Percentiles rank a stretch among this genome's conserved stretches.
phyloP scores from a whole-genome alignment of 2,888 invertebrate genomes.

The Sesia apiformis region DNA sequence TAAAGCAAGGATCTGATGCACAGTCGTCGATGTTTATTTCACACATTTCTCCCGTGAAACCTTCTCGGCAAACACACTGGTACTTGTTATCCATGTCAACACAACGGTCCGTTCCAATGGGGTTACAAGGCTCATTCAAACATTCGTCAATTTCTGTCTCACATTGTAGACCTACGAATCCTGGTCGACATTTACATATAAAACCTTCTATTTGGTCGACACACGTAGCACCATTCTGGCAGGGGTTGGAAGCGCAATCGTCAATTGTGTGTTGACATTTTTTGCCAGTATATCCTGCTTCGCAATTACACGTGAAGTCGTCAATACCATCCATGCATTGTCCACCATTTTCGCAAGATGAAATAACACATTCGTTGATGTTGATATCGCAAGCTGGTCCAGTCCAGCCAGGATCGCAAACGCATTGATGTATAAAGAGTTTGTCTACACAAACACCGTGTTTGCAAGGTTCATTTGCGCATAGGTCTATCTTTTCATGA shows the following conservation, averaged over 20 bases:
- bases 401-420: slow-evolving; percentile 95
- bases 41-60: slow-evolving; percentile 89
- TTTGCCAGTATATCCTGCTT: slow-evolving; percentile 95
- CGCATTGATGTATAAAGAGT: slow-evolving; percentile 88
- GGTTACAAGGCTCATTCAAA: slow-evolving; percentile 91
- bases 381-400: slow-evolving; percentile 91
- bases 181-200: slow-evolving; percentile 93
- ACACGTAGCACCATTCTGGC: slow-evolving; percentile 94
- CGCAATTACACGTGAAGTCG: slow-evolving; percentile 90
- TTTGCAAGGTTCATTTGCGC: slow-evolving; percentile 90
- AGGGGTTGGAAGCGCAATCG: slow-evolving; percentile 91
- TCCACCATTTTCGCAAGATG: slow-evolving; percentile 94
- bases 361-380: slow-evolving; percentile 90
- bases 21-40: slow-evolving; percentile 93
- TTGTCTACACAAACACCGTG: slow-evolving; percentile 95
- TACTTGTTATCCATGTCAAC: slow-evolving; percentile 91
- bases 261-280: slow-evolving; percentile 95
- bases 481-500: slow-evolving; percentile 95
- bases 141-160: slow-evolving; percentile 96
- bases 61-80: slow-evolving; percentile 90
- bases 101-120: slow-evolving; percentile 92
- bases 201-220: slow-evolving; percentile 92
- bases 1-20: slow-evolving; percentile 86
- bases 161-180: slow-evolving; percentile 93
- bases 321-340: slow-evolving; percentile 91